Percentiles rank a stretch among this genome's conserved stretches.
These are phyloP conservation scores for Nycticryphes semicollaris DNA, from an alignment of 2,113 vertebrate genomes.

Conservation along the genomic window DNA sequence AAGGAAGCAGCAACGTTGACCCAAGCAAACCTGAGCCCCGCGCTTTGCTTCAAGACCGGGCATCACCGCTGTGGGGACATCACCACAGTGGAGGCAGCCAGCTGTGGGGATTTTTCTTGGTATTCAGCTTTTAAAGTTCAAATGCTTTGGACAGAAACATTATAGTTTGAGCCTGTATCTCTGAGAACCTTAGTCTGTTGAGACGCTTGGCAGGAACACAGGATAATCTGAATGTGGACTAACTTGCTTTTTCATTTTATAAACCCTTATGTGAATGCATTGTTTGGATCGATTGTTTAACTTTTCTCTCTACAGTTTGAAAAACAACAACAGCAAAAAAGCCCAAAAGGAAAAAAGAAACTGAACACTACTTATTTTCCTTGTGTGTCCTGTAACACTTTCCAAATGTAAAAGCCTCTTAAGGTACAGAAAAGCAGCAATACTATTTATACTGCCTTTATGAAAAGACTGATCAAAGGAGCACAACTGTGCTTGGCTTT, in stretches of 20 bases:
- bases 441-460: slow-evolving; percentile 28
- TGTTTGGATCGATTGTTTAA: slow-evolving; percentile 35
- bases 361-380: slow-evolving; percentile 5
- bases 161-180: background rate
- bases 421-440: slow-evolving; percentile 4
- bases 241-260: background rate
- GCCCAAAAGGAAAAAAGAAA: background rate
- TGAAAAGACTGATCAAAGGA: slow-evolving; percentile 60
- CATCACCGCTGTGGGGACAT: background rate
- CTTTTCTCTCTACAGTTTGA: background rate
- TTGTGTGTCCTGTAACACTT: background rate
- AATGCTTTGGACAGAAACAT: background rate
- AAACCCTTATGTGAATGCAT: slow-evolving; percentile 13
- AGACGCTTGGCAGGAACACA: background rate
- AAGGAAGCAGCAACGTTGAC: background rate
- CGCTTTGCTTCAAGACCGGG: background rate
- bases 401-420: slow-evolving; percentile 39
- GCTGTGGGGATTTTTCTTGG: background rate
- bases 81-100: background rate
- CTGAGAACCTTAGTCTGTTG: background rate
- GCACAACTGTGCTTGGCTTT: slow-evolving; percentile 12
- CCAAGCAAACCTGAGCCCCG: background rate
- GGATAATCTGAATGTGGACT: background rate
- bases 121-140: background rate
- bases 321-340: background rate